These are phyloP conservation scores for Subanguina moxae DNA, from an alignment of 1,140 invertebrate species.

Conservation along the genomic window DNA sequence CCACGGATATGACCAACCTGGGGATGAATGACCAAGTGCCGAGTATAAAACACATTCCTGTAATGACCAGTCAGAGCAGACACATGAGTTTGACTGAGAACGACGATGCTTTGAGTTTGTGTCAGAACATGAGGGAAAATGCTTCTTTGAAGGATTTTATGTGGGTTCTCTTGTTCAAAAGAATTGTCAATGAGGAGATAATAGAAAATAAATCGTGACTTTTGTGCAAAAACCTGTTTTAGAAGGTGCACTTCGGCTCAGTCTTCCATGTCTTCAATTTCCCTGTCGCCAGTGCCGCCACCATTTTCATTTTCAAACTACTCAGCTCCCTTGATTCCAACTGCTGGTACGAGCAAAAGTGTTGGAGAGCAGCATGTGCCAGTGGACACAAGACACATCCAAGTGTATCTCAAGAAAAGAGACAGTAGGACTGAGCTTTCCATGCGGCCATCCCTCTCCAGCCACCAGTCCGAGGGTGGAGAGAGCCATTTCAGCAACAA, in stretches of 20 bases:
- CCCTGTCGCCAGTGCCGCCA: conserved; percentile 7
- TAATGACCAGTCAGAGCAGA: background rate
- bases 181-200: background rate
- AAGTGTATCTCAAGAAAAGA: conserved; percentile 8
- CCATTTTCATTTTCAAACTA: background rate
- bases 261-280: conserved; percentile 6
- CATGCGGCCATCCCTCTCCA: background rate
- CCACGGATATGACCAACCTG: too few relatives aligned
- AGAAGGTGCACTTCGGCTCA: conserved; percentile 18
- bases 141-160: background rate
- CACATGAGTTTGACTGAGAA: background rate
- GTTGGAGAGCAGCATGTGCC: background rate
- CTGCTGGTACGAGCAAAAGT: background rate
- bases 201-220: background rate
- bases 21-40: too few relatives aligned
- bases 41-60: background rate
- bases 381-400: conserved; percentile 29
- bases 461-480: background rate
- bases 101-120: background rate
- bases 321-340: background rate
- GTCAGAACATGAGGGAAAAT: background rate
- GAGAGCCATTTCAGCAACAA: background rate
- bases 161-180: background rate
- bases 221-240: background rate
- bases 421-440: conserved; percentile 1